Evolutionary conservation across 2,113 vertebrate species (phyloP).

Genomic region (Pedionomus torquatus): DNA sequence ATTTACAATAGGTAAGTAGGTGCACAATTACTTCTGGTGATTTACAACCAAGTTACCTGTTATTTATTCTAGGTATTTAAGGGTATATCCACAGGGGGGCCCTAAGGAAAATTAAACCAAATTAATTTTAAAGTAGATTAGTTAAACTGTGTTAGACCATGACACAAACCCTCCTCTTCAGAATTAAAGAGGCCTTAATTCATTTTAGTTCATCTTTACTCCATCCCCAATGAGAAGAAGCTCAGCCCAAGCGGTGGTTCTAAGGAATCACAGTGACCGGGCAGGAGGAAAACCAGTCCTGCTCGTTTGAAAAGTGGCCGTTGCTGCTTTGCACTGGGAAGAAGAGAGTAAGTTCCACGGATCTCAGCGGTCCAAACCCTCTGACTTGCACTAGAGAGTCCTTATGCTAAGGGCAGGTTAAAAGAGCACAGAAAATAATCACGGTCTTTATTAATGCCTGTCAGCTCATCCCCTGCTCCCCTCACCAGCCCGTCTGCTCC

Average conservation of each 20-base stretch:
- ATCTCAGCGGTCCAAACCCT: neutral
- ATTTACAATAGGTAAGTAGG: constrained; percentile 54
- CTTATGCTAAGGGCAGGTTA: neutral
- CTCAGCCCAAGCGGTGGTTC: neutral
- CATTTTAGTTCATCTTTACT: neutral
- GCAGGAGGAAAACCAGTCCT: neutral
- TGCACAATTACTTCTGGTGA: constrained; percentile 57
- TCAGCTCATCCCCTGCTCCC: neutral
- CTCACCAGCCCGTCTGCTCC: neutral
- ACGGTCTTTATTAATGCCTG: neutral
- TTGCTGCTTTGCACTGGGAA: neutral
- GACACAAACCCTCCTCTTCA: constrained; percentile 17
- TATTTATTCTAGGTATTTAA: constrained; percentile 63
- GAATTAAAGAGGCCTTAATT: constrained; percentile 25
- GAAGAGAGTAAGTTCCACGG: neutral
- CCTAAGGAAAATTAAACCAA: constrained; percentile 65
- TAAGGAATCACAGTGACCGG: neutral
- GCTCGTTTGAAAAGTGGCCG: fast-evolving
- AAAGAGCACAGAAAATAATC: neutral
- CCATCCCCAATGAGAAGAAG: neutral
- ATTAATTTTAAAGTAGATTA: constrained; percentile 67
- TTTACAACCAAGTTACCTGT: constrained; percentile 40
- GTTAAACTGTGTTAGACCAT: constrained; percentile 49
- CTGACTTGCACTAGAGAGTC: neutral
- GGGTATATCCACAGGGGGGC: constrained; percentile 43